Percentiles rank a stretch among this genome's conserved stretches.
Evolutionary conservation across 1,140 invertebrate genomes (phyloP).

Genomic region (Triops cancriformis): DNA sequence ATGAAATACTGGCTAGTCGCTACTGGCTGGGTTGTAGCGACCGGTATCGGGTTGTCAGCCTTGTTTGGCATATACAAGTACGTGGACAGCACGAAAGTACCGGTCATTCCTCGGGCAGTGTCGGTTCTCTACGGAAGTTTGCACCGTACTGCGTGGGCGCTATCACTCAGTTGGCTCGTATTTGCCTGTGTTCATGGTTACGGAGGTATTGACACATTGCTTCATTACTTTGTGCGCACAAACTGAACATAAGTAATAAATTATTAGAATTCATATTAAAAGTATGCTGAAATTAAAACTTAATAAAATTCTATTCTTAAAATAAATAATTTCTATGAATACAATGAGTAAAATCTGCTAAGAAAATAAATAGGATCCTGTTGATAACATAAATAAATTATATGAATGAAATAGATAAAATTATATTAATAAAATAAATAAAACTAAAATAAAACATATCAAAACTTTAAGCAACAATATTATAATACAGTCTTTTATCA

Average conservation of each 20-base stretch:
- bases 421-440: too few species aligned
- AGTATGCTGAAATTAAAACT: too few species aligned
- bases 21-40: conserved; percentile 48
- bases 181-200: conserved; percentile 67
- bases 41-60: conserved; percentile 45
- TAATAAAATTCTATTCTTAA: too few species aligned
- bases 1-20: conserved; percentile 30
- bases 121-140: conserved; percentile 54
- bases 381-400: too few species aligned
- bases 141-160: conserved; percentile 50
- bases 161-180: conserved; percentile 57
- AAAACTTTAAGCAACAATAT: too few species aligned
- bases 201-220: conserved; percentile 50
- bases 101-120: conserved; percentile 15
- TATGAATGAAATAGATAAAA: too few species aligned
- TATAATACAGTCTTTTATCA: conserved; percentile 24
- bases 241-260: background rate
- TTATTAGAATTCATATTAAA: too few species aligned
- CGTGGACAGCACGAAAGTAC: conserved; percentile 30
- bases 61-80: conserved; percentile 47
- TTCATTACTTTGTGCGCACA: too few species aligned
- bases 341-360: too few species aligned
- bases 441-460: too few species aligned
- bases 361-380: too few species aligned
- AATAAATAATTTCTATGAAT: too few species aligned